Percentiles rank a stretch among this genome's conserved stretches.
phyloP scores from a whole-genome alignment of 2,888 invertebrate species.

The Phengaris alcon region DNA sequence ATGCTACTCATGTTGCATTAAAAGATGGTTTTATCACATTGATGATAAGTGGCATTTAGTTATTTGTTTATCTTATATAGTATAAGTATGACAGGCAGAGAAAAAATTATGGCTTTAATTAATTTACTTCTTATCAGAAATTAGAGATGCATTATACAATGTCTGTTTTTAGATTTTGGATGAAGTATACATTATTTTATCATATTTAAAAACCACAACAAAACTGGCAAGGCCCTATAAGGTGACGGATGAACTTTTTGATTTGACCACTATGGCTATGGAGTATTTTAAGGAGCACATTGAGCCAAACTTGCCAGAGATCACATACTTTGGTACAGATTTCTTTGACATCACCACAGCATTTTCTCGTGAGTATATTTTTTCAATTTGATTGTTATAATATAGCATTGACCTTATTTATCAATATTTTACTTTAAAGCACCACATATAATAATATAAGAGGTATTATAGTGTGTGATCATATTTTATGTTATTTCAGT shows the following conservation, averaged over 20 bases:
- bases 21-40: neutral
- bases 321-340: constrained; percentile 91
- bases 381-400: constrained; percentile 25
- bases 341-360: constrained; percentile 87
- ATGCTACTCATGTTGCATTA: neutral
- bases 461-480: too few relatives aligned
- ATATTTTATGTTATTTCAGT: too few relatives aligned
- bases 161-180: constrained; percentile 85
- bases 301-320: constrained; percentile 92
- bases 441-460: too few relatives aligned
- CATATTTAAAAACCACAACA: constrained; percentile 89
- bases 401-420: neutral
- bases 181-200: constrained; percentile 92
- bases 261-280: constrained; percentile 98
- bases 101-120: too few relatives aligned
- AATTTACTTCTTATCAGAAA: too few relatives aligned
- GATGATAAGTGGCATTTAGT: too few relatives aligned
- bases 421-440: constrained; percentile 8
- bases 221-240: constrained; percentile 93
- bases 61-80: too few relatives aligned
- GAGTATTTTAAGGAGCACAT: constrained; percentile 97
- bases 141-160: neutral
- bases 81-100: too few relatives aligned
- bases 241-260: constrained; percentile 95
- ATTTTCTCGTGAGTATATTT: constrained; percentile 80